Evolutionary conservation across 2,888 invertebrate genomes (phyloP), one percentile per base, ranked within the genome.

Genomic region (Hermaeophaga mercurialis): DNA sequence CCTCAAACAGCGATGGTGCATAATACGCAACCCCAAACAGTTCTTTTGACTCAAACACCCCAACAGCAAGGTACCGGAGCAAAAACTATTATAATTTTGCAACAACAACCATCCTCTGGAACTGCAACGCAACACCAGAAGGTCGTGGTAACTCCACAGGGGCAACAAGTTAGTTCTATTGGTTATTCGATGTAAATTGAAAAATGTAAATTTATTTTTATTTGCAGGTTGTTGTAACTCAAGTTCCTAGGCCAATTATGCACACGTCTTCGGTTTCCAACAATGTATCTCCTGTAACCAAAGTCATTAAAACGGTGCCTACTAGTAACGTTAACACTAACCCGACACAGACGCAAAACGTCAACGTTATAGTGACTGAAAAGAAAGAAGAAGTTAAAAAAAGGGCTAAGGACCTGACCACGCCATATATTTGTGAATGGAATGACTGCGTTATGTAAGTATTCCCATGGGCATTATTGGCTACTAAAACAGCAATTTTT

Each of bases 391-490:
- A 71, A 14, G 64, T 68, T 17, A 56, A 43, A 26, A 73, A 68
- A 80, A 67, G 74, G 44, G 62, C 74, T 9, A 67, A 76, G 41
- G 78, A 78, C 65, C 62, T 76, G 45, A 72, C 72, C 12, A 74
- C 82, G 64, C 81, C 87, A 0, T 89, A 83, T 79, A 82, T 95
- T 49, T 97, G 97, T 75, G 96, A 96, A 75, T 97, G 97, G 97
- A 85, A 89, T 54, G 93, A 93, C 15, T 97, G 97, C 77, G 86
- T 83, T 48, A 83, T 84, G 81, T 86, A 74, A 80, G 82, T 73
- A 26, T 3, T n/a, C n/a, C n/a, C n/a, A n/a, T n/a, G n/a, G n/a
- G n/a, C n/a, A n/a, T n/a, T n/a, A n/a, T n/a, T n/a, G n/a, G n/a
- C n/a, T n/a, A n/a, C n/a, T n/a, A n/a, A n/a, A n/a, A n/a, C n/a